Evolutionary conservation across 1,140 invertebrate genomes (phyloP), one percentile per base, ranked within the genome.

Genomic region (Tenebrio molitor): DNA sequence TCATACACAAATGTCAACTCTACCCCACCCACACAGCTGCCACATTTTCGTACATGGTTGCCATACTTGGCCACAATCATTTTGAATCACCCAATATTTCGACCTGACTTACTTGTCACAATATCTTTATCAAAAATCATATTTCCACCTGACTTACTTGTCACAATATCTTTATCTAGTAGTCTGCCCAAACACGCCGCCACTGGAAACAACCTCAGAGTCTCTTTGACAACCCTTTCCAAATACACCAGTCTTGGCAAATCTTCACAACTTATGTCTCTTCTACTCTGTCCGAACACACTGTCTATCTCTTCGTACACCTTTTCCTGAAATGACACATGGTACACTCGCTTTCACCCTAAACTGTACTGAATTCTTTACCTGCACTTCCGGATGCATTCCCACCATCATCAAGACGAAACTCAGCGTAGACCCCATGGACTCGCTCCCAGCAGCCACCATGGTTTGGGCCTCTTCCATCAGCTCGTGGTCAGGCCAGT

Each of bases 301-400:
- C 71, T 66, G 33, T 80, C 75, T 69, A 87, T 84, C 76, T 89
- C 88, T n/a, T 86, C 76, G 8, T 82, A 82, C 17, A 88, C 72
- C 76, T 86, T 88, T 36, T 84, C 74, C 76, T 88, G 83, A 64
- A 64, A 21, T 6, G 12, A 41, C 3, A n/a, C n/a, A n/a, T n/a
- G n/a, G n/a, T n/a, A n/a, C n/a, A n/a, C n/a, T n/a, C n/a, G n/a
- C n/a, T n/a, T n/a, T n/a, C n/a, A n/a, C n/a, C n/a, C n/a, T n/a
- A n/a, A n/a, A n/a, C n/a, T n/a, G n/a, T n/a, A n/a, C n/a, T n/a
- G n/a, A n/a, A 29, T 53, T 50, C 12, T 53, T 42, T 46, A 78
- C 81, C 72, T 83, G 83, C 0, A 86, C 76, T 1, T 78, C 74
- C 6, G 75, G 77, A 50, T 82, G 73, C 17, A 79, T 65, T 0